Evolutionary conservation across 2,113 vertebrate species (phyloP).

Genomic region (Callipepla californica): DNA sequence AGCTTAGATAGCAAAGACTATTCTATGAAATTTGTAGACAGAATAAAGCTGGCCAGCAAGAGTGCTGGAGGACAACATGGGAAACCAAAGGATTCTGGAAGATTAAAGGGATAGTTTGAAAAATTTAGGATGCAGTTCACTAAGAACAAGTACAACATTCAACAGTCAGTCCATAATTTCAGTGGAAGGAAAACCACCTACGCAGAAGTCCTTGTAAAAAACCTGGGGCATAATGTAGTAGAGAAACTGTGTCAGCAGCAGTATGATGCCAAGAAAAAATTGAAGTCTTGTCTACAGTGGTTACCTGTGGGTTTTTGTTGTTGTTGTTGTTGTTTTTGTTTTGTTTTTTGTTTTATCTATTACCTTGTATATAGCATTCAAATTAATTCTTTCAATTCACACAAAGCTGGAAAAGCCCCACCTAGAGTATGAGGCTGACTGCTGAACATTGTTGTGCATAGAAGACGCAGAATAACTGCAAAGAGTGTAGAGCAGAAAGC

Average conservation of each 20-base stretch:
- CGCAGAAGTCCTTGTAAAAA: background rate
- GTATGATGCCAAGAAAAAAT: background rate
- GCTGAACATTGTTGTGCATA: background rate
- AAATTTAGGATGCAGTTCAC: background rate
- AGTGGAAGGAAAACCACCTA: background rate
- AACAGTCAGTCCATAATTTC: background rate
- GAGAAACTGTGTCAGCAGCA: background rate
- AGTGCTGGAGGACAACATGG: background rate
- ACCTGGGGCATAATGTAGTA: background rate
- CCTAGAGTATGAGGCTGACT: background rate
- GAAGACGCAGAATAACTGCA: background rate
- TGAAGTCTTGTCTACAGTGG: fast-evolving
- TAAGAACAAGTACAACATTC: background rate
- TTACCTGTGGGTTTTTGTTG: background rate
- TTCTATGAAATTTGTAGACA: background rate
- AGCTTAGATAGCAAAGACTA: background rate
- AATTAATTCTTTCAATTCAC: background rate
- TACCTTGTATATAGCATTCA: background rate
- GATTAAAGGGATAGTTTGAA: background rate
- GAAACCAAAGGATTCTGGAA: background rate
- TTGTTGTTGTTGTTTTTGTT: too few species aligned
- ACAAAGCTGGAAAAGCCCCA: background rate
- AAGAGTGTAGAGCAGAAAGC: background rate
- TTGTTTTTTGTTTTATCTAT: too few species aligned
- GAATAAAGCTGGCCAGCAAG: background rate